Evolutionary conservation across 2,888 invertebrate species (phyloP).

Genomic region (Stegana nigrithorax): DNA sequence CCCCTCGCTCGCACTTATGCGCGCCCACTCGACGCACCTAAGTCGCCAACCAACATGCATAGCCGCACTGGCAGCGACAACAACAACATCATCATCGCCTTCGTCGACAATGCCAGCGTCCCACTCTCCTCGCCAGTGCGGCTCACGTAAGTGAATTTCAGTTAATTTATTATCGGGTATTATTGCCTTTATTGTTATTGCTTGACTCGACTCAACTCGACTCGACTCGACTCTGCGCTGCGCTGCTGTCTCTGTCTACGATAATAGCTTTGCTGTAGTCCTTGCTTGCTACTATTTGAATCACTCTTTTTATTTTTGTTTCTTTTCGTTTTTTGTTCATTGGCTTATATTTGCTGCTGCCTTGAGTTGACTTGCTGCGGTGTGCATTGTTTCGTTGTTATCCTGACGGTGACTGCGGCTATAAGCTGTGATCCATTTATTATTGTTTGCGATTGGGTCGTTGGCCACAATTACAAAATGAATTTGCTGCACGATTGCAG

Average conservation of each 20-base stretch:
- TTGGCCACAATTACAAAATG: constrained; percentile 65
- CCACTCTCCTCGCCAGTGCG: constrained; percentile 20
- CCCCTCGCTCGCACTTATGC: neutral
- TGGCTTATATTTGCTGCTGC: no score
- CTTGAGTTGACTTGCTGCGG: no score
- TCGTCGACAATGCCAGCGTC: neutral
- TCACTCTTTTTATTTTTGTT: constrained; percentile 11
- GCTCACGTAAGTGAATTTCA: constrained; percentile 62
- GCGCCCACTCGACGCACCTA: constrained; percentile 16
- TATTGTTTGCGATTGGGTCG: constrained; percentile 52
- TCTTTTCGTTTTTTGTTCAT: constrained; percentile 8
- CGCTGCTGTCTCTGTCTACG: neutral
- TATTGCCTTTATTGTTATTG: constrained; percentile 62
- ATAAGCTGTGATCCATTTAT: constrained; percentile 36
- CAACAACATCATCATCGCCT: neutral
- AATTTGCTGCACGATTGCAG: constrained; percentile 48
- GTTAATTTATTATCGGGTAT: constrained; percentile 66
- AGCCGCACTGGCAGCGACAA: neutral
- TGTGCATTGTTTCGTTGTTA: no score
- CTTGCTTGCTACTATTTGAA: no score
- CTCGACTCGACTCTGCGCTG: neutral
- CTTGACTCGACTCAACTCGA: constrained; percentile 31
- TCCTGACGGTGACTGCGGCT: constrained; percentile 11
- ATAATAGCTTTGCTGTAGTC: constrained; percentile 13
- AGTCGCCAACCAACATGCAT: neutral